These are phyloP conservation scores for Herminia tarsipennalis DNA, from an alignment of 2,888 invertebrate species.

Conservation along the genomic window DNA sequence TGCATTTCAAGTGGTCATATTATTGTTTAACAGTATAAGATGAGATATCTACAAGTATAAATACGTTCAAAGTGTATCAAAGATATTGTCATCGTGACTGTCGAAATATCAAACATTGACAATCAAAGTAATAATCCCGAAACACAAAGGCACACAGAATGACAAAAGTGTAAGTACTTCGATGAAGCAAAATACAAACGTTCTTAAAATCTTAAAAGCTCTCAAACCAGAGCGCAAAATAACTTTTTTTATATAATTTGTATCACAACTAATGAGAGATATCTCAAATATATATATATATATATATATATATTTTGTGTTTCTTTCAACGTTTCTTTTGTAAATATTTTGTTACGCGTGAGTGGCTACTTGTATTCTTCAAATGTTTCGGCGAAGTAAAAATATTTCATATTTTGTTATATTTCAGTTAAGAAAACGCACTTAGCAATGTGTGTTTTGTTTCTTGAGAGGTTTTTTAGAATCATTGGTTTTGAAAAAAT, in stretches of 20 bases:
- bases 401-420: constrained; percentile 21
- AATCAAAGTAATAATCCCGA: no score
- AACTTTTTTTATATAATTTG: constrained; percentile 21
- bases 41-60: no score
- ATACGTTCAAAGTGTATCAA: no score
- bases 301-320: constrained; percentile 12
- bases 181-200: constrained; percentile 1
- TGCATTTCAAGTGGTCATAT: no score
- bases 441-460: not conserved
- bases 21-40: no score
- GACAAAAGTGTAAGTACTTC: no score
- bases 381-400: constrained; percentile 21
- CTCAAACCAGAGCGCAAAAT: constrained; percentile 13
- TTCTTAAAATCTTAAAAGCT: constrained; percentile 7
- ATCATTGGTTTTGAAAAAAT: not conserved
- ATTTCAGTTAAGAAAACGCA: constrained; percentile 21
- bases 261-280: constrained; percentile 34
- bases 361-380: constrained; percentile 25
- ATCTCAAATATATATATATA: constrained; percentile 22
- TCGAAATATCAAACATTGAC: no score
- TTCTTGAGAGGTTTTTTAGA: constrained; percentile 5
- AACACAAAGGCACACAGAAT: no score
- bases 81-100: no score
- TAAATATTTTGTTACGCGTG: constrained; percentile 27
- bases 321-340: constrained; percentile 11